These are phyloP conservation scores for Ichneumon xanthorius DNA, from an alignment of 2,888 invertebrate species.

Conservation along the genomic window DNA sequence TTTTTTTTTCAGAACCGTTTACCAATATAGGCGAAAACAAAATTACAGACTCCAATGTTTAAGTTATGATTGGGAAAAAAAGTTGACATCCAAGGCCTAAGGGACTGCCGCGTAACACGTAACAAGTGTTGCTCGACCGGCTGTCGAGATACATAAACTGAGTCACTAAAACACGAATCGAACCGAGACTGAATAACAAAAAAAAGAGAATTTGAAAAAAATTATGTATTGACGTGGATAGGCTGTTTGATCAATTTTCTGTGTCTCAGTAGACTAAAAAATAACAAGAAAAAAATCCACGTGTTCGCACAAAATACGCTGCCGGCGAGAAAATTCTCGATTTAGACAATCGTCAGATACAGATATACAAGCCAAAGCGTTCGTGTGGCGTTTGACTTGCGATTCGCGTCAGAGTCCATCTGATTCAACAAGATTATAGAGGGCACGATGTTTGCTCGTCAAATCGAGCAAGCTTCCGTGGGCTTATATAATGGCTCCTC, in stretches of 20 bases:
- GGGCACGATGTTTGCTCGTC: slow-evolving; percentile 31
- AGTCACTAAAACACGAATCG: neutral
- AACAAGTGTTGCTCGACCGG: too few relatives aligned
- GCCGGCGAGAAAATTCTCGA: slow-evolving; percentile 23
- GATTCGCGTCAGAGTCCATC: slow-evolving; percentile 52
- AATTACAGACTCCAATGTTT: neutral
- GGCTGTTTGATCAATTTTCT: neutral
- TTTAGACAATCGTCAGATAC: neutral
- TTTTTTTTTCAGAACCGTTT: neutral
- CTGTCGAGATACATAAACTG: neutral
- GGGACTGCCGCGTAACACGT: neutral
- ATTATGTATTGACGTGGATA: neutral
- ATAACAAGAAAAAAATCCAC: neutral
- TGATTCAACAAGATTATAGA: slow-evolving; percentile 63
- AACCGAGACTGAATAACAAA: neutral
- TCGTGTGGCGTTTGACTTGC: slow-evolving; percentile 23
- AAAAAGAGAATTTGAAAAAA: neutral
- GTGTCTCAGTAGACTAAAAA: neutral
- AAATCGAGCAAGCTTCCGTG: slow-evolving; percentile 42
- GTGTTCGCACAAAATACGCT: slow-evolving; percentile 16
- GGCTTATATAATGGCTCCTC: slow-evolving; percentile 47
- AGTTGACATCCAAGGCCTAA: neutral
- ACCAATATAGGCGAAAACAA: neutral
- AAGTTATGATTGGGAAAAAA: neutral
- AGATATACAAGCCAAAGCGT: neutral